Percentiles rank a stretch among this genome's conserved stretches.
These are phyloP conservation scores for Sebastes minor DNA, from an alignment of 2,797 vertebrate genomes.

Conservation along the genomic window DNA sequence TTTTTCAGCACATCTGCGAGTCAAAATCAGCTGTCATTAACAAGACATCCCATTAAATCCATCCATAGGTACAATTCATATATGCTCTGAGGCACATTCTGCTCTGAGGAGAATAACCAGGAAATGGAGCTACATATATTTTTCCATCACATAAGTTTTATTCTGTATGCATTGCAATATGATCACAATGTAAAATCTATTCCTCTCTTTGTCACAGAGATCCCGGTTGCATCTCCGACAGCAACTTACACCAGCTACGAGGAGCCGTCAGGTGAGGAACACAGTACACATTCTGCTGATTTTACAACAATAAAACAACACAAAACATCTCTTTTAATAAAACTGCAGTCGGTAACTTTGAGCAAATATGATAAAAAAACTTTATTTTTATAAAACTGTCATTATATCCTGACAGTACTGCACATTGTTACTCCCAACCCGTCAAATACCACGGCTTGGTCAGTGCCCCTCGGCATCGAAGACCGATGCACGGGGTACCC, in stretches of 20 bases:
- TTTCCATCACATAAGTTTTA: neutral
- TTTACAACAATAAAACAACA: neutral
- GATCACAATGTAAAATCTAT: neutral
- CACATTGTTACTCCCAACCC: too few species aligned
- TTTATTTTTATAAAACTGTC: too few species aligned
- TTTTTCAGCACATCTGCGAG: constrained; percentile 35
- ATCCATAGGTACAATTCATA: neutral
- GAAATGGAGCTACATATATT: constrained; percentile 15
- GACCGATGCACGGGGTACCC: too few species aligned
- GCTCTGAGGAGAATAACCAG: constrained; percentile 4
- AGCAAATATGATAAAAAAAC: too few species aligned
- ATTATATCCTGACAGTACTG: too few species aligned
- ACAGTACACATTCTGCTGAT: neutral
- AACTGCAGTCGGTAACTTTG: neutral
- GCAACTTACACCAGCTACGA: constrained; percentile 90
- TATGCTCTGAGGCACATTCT: neutral
- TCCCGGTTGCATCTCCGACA: constrained; percentile 91
- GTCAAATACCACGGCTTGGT: too few species aligned
- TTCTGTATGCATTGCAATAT: neutral
- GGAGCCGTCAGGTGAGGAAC: constrained; percentile 89
- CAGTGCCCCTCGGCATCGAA: too few species aligned
- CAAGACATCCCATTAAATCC: constrained; percentile 10
- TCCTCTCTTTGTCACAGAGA: constrained; percentile 83
- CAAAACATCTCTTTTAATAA: neutral
- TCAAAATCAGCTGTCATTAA: constrained; percentile 37